Conservation (phyloP, 1,140 invertebrate genomes). For the Dolichoris vasculosae region DNA sequence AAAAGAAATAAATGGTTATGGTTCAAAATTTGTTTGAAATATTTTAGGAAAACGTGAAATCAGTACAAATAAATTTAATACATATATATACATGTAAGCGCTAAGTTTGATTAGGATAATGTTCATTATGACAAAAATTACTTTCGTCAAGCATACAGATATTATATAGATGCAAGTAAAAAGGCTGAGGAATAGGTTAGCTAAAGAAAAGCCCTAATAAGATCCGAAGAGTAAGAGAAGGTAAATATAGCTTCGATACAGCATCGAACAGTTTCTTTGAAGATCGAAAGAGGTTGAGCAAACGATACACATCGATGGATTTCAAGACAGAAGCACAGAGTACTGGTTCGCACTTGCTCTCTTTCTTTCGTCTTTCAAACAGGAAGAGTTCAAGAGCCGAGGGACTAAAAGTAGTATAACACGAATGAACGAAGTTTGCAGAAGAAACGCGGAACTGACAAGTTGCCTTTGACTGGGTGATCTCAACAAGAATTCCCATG, state of each 20-base stretch:
- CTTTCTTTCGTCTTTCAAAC: background rate
- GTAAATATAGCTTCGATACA: constrained; percentile 29
- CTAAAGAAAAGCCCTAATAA: constrained; percentile 26
- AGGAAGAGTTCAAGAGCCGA: background rate
- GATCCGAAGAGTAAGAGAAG: constrained; percentile 20
- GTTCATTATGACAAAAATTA: too few species aligned
- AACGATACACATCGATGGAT: constrained; percentile 44
- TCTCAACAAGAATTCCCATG: constrained; percentile 36
- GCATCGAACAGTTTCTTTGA: constrained; percentile 43
- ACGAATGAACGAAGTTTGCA: constrained; percentile 52
- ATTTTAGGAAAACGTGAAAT: background rate
- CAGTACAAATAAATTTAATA: background rate
- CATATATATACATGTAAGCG: background rate
- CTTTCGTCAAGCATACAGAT: background rate
- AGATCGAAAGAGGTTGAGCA: constrained; percentile 29
- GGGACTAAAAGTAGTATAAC: constrained; percentile 19
- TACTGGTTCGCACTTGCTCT: background rate
- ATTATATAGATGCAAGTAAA: background rate
- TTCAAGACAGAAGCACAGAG: constrained; percentile 4
- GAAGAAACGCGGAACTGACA: constrained; percentile 53
- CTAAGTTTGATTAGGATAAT: background rate
- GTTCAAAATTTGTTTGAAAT: too few species aligned
- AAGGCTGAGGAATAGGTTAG: background rate
- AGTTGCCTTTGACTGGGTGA: constrained; percentile 54
- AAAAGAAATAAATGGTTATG: too few species aligned